A percentile compares a stretch with the other conserved stretches of the same genome.
These are phyloP conservation scores for Pangasius sanitwongsei DNA, from an alignment of 2,797 vertebrate genomes.

Conservation along the genomic window DNA sequence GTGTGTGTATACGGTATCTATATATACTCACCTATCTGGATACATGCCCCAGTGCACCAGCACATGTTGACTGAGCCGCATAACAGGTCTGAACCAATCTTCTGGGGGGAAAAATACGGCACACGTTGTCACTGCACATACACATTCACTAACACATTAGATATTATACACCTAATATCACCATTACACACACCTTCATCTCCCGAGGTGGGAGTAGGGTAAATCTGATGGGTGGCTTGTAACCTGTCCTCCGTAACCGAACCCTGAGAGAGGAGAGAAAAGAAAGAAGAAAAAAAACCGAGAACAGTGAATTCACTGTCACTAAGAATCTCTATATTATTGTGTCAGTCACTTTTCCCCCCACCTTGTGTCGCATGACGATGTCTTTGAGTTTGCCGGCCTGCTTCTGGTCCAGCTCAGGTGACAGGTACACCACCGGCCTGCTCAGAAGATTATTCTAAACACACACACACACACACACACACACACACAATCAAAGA, in stretches of 20 bases:
- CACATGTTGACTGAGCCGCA: constrained; percentile 89
- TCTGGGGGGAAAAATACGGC: constrained; percentile 70
- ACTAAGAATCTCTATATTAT: background rate
- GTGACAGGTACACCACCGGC: constrained; percentile 89
- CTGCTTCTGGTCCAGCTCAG: constrained; percentile 87
- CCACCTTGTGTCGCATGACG: constrained; percentile 90
- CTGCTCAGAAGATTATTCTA: constrained; percentile 90
- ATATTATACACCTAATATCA: constrained; percentile 50
- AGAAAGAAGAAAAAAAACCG: background rate
- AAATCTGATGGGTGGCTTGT: constrained; percentile 90
- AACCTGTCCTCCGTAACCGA: constrained; percentile 87
- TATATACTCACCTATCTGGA: constrained; percentile 87
- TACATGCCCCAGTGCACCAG: constrained; percentile 95
- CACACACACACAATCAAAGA: background rate
- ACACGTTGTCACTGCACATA: no score
- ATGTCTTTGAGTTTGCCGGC: constrained; percentile 85
- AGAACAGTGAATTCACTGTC: background rate
- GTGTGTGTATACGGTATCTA: background rate
- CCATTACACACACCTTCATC: constrained; percentile 82
- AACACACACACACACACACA: constrained; percentile 28
- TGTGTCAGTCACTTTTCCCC: background rate
- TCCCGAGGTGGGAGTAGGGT: constrained; percentile 76
- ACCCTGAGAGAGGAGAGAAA: constrained; percentile 73
- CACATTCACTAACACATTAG: background rate
- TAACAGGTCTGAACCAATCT: constrained; percentile 93